Evolutionary conservation across 35 echinoderm and acorn worm genomes (phyloP), one percentile per base, ranked within the genome.

Genomic region (Holothuria glaberrima): DNA sequence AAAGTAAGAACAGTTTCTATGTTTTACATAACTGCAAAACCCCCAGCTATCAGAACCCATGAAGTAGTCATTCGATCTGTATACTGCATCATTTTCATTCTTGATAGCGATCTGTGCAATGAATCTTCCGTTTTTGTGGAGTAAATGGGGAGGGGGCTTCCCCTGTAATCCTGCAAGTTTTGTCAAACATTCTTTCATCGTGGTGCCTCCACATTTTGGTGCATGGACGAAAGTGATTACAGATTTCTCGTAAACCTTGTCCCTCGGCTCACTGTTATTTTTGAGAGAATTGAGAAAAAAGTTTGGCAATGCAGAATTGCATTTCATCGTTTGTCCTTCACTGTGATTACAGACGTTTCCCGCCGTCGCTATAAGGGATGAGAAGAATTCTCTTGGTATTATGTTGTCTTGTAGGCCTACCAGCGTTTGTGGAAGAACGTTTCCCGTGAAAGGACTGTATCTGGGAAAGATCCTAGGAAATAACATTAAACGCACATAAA

Each of bases 301-400:
- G 66, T 69, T 69, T 26, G 66, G 66, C 66, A 69, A 20, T 10
- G 66, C 66, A 17, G 25, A 33, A 69, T 69, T 69, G 66, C 66
- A 69, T 10, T 69, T 33, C 5, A 21, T 69, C 19, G 0, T 10
- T 69, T 9, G 1, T 33, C 9, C 6, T 26, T 25, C 21, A 1
- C 9, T 25, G 66, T 69, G 3, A 1, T 26, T 0, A 69, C 66
- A 26, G 6, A 33, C 31, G 66, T 69, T 33, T 12, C 66, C 31
- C 22, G 50, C 50, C 50, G 50, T 54, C 12, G 50, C 50, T 54
- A 54, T 54, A 54, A 54, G 50, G 12, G 50, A 54, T 17, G 5
- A 54, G 50, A 54, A 54, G 13, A 54, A 54, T 54, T 54, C 50
- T 9, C 50, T 54, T 54, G 50, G 13, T 54, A 14, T 54, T 1